Base-by-base conservation (phyloP, 2,797 vertebrate species). In the Gobionotothen gibberifrons region DNA sequence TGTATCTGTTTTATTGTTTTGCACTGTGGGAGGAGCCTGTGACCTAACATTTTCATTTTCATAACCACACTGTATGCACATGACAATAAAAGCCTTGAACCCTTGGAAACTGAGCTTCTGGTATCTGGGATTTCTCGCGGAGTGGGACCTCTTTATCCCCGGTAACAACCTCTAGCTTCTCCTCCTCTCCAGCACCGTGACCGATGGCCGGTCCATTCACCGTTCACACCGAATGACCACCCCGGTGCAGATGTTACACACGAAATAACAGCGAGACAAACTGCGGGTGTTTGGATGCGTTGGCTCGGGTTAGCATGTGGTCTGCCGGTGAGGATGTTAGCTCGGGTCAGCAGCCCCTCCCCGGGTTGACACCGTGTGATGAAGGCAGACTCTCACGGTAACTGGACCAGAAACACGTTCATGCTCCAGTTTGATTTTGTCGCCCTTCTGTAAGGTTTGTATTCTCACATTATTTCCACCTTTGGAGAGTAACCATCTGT, bases 381-480 rank as follows among this genome's bases (percentile, higher is more conserved):
- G 44, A 17, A 32, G 14, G 42, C 32, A 9, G 10, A 60, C 21
- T 42, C 13, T 3, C 11, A 51, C 43, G 8, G 17, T 46, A 29
- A 60, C 57, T 46, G 43, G 32, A 8, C 5, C 42, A 21, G 42
- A 36, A 36, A 36, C 22, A 5, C 60, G 14, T 40, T 63, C 61
- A 78, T 44, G 69, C 29, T 2, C 55, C 9, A 17, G 29, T n/a
- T n/a, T 59, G 2, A 58, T 3, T 49, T 32, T 10, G 3, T 19
- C 19, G 21, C 47, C 60, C 11, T 57, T 15, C 43, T 68, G 9
- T 19, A 47, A 86, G 77, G 85, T 89, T 60, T 53, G 84, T 82
- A 36, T 57, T 22, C 2, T 15, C 1, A 48, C 5, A 15, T 1
- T 2, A 21, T n/a, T 15, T 15, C 7, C 19, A 0, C 14, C 1